Evolutionary conservation across 1,140 invertebrate species (phyloP).

Genomic region (Diplogasteroides magnus): DNA sequence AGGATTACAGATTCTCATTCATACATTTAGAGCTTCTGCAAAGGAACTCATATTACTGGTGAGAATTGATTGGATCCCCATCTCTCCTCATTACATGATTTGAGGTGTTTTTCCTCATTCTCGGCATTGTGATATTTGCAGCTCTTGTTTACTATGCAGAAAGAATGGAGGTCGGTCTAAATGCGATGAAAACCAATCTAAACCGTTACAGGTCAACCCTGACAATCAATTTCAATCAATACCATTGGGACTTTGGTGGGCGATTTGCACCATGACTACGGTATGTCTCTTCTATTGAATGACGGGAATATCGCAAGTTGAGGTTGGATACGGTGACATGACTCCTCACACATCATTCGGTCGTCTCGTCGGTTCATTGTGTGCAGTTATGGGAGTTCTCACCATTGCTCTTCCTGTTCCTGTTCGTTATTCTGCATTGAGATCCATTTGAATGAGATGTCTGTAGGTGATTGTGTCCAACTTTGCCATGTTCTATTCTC

Average conservation of each 20-base stretch:
- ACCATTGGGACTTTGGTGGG: conserved; percentile 61
- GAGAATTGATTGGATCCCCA: background rate
- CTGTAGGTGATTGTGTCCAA: conserved; percentile 88
- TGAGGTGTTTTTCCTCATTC: conserved; percentile 74
- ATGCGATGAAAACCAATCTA: no score
- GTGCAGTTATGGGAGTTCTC: conserved; percentile 96
- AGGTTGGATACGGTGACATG: conserved; percentile 80
- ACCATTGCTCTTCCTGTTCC: conserved; percentile 96
- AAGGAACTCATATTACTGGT: conserved; percentile 85
- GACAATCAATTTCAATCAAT: conserved; percentile 39
- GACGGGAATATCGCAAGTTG: no score
- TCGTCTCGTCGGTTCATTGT: conserved; percentile 83
- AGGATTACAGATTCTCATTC: conserved; percentile 93
- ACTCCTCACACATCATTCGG: conserved; percentile 57
- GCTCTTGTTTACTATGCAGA: conserved; percentile 94
- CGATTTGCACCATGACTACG: conserved; percentile 61
- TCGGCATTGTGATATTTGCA: conserved; percentile 94
- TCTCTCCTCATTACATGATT: background rate
- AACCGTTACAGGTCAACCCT: conserved; percentile 18
- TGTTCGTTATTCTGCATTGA: conserved; percentile 3
- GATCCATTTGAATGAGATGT: background rate
- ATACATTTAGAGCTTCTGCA: conserved; percentile 89
- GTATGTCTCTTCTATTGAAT: conserved; percentile 35
- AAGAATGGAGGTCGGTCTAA: conserved; percentile 63
- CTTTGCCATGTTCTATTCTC: conserved; percentile 99